A percentile compares a stretch with the other conserved stretches of the same genome.
phyloP scores from a whole-genome alignment of 2,888 invertebrate genomes.

The Idaea dimidiata region DNA sequence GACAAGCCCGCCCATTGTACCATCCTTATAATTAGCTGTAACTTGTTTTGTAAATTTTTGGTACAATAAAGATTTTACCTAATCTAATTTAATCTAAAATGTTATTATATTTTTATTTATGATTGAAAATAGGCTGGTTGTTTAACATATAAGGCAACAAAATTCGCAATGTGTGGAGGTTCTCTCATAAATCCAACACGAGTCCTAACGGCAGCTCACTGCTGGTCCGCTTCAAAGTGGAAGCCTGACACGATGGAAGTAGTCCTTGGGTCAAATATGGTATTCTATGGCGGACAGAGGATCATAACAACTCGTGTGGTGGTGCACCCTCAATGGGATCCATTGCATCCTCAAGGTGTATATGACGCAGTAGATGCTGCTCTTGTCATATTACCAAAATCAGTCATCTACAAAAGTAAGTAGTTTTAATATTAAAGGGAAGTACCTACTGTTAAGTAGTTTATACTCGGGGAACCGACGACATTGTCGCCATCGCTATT shows the following conservation, averaged over 20 bases:
- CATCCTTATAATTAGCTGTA: too few species aligned
- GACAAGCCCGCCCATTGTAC: too few species aligned
- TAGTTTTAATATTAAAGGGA: too few species aligned
- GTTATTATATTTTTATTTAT: too few species aligned
- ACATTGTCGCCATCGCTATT: too few species aligned
- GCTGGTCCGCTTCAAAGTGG: slow-evolving; percentile 47
- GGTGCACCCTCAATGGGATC: slow-evolving; percentile 46
- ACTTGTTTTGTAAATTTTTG: too few species aligned
- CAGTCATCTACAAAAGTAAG: not conserved
- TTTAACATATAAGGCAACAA: slow-evolving; percentile 40
- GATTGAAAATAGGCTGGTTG: slow-evolving; percentile 44
- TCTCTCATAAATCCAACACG: slow-evolving; percentile 42
- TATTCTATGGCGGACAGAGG: slow-evolving; percentile 51
- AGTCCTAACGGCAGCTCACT: slow-evolving; percentile 59
- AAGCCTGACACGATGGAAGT: slow-evolving; percentile 42
- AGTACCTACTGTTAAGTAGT: too few species aligned
- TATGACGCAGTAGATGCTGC: slow-evolving; percentile 1
- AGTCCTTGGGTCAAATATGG: slow-evolving; percentile 47
- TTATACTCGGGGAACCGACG: too few species aligned
- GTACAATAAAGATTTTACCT: too few species aligned
- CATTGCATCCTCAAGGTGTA: too few species aligned
- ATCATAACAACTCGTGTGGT: slow-evolving; percentile 41
- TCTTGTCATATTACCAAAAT: not conserved
- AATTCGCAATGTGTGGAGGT: slow-evolving; percentile 42
- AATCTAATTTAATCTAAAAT: too few species aligned